Evolutionary conservation across 2,113 vertebrate genomes (phyloP), one percentile per base, ranked within the genome.

Genomic region (Sphaerodactylus townsendi): DNA sequence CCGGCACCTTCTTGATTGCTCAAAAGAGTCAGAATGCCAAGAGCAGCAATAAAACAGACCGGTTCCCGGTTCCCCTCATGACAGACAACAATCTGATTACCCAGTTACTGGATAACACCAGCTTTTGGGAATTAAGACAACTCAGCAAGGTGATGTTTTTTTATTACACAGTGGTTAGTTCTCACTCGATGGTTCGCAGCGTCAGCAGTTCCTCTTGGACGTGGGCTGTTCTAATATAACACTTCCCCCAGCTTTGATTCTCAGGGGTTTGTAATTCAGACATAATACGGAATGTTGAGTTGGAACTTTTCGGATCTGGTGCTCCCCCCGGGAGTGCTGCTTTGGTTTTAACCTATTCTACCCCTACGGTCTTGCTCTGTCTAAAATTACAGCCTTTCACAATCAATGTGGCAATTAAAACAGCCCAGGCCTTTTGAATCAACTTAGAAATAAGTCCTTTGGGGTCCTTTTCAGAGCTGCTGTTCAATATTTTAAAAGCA

Each of bases 221-320:
- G 50, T 35, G 11, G n/a, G 21, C 39, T 79, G 33, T 71, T 93
- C 90, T 88, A 86, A 91, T 92, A 85, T 79, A 93, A 91, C 3
- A 33, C 62, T 71, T 88, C 75, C 81, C 85, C 84, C 33, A 88
- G 78, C 74, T 56, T 81, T 87, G 10, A 50, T 68, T 90, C 88
- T 91, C 79, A 2, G 85, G 62, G 86, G 83, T 77, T 85, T 94
- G 86, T 93, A 92, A 92, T 88, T 88, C 95, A 92, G 90, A 93
- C 90, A 93, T 90, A 66, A 91, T 91, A 92, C 86, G 89, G 50
- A 93, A 92, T 77, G 90, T 87, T 65, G 92, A 77, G 81, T 86
- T 89, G 86, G 92, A 93, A 87, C 53, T 83, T 65, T 90, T 87
- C 77, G 83, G 88, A 46, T 23, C 62, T 82, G 86, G 87, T 89